Evolutionary conservation across 2,888 invertebrate species (phyloP).

Genomic region (Kryphioiulus occultus): DNA sequence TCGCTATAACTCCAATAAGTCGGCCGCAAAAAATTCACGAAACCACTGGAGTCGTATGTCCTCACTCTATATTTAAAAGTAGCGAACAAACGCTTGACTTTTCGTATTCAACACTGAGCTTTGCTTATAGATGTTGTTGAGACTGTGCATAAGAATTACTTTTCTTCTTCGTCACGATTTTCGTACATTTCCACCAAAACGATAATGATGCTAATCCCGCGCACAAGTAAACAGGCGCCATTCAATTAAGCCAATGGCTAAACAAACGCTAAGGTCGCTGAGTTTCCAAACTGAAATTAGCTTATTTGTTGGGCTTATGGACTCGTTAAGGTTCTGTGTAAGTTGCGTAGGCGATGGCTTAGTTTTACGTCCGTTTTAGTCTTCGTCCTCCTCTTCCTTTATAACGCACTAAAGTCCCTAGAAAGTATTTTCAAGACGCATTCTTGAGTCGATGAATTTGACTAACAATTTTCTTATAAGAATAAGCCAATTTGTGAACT

Average conservation of each 20-base stretch:
- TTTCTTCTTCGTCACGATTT: neutral
- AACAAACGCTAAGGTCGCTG: neutral
- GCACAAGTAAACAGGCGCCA: conserved; percentile 6
- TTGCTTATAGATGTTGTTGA: neutral
- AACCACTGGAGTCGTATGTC: no score
- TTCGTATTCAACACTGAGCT: neutral
- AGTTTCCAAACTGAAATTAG: conserved; percentile 6
- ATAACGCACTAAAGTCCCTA: neutral
- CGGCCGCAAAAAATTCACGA: no score
- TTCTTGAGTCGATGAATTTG: neutral
- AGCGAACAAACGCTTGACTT: neutral
- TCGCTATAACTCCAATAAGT: no score
- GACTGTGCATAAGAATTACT: neutral
- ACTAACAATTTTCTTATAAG: conserved; percentile 1
- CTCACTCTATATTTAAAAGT: no score
- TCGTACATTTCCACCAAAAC: conserved; percentile 11
- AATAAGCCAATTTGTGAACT: neutral
- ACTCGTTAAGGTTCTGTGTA: neutral
- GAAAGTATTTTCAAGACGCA: neutral
- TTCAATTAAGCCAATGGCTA: conserved; percentile 12
- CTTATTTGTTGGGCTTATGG: neutral
- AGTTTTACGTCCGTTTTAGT: neutral
- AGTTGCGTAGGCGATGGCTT: neutral
- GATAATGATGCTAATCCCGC: neutral
- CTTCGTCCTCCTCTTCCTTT: conserved; percentile 14